A percentile compares a stretch with the other conserved stretches of the same genome.
These are phyloP conservation scores for Clusia tigrina DNA, from an alignment of 2,888 invertebrate genomes.

Conservation along the genomic window DNA sequence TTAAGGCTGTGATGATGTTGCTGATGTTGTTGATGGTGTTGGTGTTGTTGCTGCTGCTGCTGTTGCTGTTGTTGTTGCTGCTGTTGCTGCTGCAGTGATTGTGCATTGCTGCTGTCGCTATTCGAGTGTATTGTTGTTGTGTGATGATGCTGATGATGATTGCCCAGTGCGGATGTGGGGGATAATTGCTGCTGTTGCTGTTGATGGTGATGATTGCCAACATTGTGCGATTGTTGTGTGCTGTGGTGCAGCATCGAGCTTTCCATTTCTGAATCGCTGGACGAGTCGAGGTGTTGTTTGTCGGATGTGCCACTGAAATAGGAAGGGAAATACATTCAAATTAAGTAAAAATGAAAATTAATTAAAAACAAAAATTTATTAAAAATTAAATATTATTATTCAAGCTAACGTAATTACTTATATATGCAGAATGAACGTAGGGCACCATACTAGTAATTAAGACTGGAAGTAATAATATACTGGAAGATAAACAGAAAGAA, in stretches of 20 bases:
- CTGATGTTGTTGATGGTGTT: conserved; percentile 35
- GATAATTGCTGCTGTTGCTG: conserved; percentile 50
- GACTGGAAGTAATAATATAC: not conserved
- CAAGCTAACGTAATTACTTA: too few species aligned
- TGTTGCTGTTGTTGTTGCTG: conserved; percentile 37
- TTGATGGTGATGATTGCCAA: conserved; percentile 40
- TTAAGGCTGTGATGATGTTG: conserved; percentile 43
- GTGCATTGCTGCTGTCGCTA: conserved; percentile 47
- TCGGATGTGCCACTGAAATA: conserved; percentile 63
- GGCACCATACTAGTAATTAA: too few species aligned
- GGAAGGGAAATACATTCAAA: conserved; percentile 12
- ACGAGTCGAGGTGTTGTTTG: conserved; percentile 65
- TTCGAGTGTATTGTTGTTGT: conserved; percentile 41
- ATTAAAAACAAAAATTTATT: conserved; percentile 9
- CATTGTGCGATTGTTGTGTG: conserved; percentile 42
- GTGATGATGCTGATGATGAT: conserved; percentile 44
- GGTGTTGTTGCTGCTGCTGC: conserved; percentile 40
- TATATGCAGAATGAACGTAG: too few species aligned
- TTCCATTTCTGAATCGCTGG: conserved; percentile 66
- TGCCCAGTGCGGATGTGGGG: conserved; percentile 39
- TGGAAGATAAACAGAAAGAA: not conserved
- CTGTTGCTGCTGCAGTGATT: conserved; percentile 25
- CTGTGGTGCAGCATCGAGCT: conserved; percentile 56
- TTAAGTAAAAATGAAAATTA: too few species aligned
- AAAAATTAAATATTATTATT: not conserved